Conservation (phyloP, 2,113 vertebrate species). For the Gymnobelideus leadbeateri region DNA sequence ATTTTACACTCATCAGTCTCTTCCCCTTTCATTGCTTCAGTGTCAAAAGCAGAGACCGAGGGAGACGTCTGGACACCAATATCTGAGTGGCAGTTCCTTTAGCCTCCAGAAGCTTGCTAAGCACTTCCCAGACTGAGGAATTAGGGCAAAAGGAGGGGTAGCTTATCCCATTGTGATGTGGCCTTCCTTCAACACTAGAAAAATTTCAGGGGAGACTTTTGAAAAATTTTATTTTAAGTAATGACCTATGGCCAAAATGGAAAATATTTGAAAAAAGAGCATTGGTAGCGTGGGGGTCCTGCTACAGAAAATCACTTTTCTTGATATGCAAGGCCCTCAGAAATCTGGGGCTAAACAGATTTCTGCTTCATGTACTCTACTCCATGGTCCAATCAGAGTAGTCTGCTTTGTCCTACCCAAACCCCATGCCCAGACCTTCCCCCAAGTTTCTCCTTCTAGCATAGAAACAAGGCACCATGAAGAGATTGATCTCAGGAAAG, state of each 20-base stretch:
- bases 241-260: neutral
- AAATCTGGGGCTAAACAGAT: neutral
- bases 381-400: too few species aligned
- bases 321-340: neutral
- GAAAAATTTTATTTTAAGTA: neutral
- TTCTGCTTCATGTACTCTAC: neutral
- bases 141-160: too few species aligned
- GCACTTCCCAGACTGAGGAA: too few species aligned
- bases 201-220: neutral
- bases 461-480: too few species aligned
- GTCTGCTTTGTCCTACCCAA: too few species aligned
- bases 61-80: neutral
- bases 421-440: too few species aligned
- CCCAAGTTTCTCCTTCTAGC: too few species aligned
- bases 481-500: too few species aligned
- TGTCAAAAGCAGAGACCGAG: constrained; percentile 2
- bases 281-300: neutral
- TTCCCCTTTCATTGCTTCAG: neutral
- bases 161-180: too few species aligned
- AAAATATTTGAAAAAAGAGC: too few species aligned
- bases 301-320: neutral
- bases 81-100: too few species aligned
- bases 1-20: constrained; percentile 25
- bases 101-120: too few species aligned
- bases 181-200: neutral